Evolutionary conservation across 2,797 vertebrate species (phyloP).

Genomic region (Cephalopachus bancanus): DNA sequence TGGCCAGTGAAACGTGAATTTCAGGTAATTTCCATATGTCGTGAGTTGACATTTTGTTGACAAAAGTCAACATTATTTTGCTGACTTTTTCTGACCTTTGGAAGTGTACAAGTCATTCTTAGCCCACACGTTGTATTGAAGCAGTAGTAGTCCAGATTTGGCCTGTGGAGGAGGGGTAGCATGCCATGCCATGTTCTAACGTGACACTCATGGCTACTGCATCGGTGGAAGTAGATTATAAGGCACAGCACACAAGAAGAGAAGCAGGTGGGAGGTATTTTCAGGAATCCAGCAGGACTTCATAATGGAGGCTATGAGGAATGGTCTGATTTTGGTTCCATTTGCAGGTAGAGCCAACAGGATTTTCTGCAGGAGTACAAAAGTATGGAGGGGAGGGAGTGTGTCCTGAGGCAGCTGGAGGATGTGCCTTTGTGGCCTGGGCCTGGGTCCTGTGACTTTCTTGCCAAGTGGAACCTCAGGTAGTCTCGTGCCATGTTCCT

Average conservation of each 20-base stretch:
- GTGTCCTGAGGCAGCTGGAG: neutral
- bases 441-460: neutral
- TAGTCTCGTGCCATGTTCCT: neutral
- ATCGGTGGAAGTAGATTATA: neutral
- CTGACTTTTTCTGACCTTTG: neutral
- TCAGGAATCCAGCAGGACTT: neutral
- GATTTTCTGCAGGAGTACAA: neutral
- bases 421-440: accelerated
- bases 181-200: too few relatives aligned
- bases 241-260: neutral
- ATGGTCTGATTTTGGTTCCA: neutral
- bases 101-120: neutral
- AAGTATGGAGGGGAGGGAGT: neutral
- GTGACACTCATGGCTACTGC: neutral
- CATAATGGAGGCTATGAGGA: neutral
- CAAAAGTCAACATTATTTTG: too few relatives aligned
- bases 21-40: neutral
- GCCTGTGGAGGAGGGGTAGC: neutral
- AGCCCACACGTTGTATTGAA: neutral
- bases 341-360: too few relatives aligned
- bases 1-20: neutral
- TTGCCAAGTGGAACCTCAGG: neutral
- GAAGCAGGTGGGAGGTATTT: neutral
- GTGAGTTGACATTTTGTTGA: neutral
- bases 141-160: too few relatives aligned